Evolutionary conservation across 2,888 invertebrate genomes (phyloP), one percentile per base, ranked within the genome.

Genomic region (Drosophila picticornis): DNA sequence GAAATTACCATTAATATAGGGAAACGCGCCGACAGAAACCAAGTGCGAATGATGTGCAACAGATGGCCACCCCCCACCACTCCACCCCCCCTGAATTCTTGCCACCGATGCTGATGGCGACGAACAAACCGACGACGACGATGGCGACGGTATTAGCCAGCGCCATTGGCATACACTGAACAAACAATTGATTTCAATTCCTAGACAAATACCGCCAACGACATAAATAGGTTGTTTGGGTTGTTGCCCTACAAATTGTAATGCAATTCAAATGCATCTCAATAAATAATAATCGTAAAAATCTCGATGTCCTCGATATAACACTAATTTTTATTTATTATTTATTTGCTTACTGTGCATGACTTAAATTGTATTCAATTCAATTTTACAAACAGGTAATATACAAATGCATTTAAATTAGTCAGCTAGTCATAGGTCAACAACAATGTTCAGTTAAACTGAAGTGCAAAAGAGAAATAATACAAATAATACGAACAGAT

Each of bases 31-130:
- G 88, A 86, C 90, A 88, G 85, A 85, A 88, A 83, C 81, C 84
- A 88, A 89, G 90, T 91, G 91, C 87, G 88, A 91, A 90, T 91
- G 91, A 91, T 91, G 90, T 86, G 88, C 79, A 91, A 83, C 91
- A 91, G 91, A 91, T 91, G 91, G 91, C 91, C 34, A 36, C 27
- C 38, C 25, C 50, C 27, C 3, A 29, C 2, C 50, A 10, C 27
- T 19, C 19, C 50, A 19, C 5, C 83, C 81, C 75, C 80, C 46
- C 80, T 13, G 16, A 25, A 46, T 46, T 46, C 86, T 51, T 66
- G 53, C 58, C 60, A 63, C 55, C 63, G 60, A 53, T 66, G 66
- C 56, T 57, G 67, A 52, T 73, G 71, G 60, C 66, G 73, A 58
- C 60, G 65, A 63, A 46, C 40, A 60, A 60, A 36, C 57, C 40